Percentiles rank a stretch among this genome's conserved stretches.
Conservation (phyloP, 2,113 vertebrate genomes). For the Trogon melanurus region DNA sequence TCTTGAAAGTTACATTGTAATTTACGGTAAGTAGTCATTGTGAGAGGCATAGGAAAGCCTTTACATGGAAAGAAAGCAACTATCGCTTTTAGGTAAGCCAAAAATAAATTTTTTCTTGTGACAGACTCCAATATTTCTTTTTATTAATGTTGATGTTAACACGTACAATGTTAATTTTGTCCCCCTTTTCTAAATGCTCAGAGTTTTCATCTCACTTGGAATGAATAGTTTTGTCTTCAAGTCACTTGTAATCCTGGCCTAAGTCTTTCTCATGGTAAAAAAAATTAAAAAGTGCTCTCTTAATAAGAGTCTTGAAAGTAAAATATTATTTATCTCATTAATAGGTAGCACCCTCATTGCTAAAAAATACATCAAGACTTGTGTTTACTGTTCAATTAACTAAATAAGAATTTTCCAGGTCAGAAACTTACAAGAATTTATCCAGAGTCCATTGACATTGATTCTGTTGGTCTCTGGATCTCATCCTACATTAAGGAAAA, state of each 20-base stretch:
- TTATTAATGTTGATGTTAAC: not conserved
- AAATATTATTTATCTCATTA: conserved; percentile 53
- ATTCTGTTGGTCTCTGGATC: not conserved
- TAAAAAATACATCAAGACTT: not conserved
- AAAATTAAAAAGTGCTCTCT: not conserved
- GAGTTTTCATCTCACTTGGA: not conserved
- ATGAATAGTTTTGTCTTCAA: not conserved
- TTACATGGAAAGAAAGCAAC: not conserved
- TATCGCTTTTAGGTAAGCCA: not conserved
- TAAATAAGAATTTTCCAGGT: not conserved
- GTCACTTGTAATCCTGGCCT: not conserved
- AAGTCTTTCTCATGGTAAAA: not conserved
- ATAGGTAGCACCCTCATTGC: not conserved
- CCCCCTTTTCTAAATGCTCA: not conserved
- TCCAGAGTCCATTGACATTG: not conserved
- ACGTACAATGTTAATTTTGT: not conserved
- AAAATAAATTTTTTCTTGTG: not conserved
- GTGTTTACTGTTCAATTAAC: not conserved
- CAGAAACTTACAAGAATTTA: not conserved
- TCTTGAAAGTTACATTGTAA: not conserved
- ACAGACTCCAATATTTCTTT: not conserved
- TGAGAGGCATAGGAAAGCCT: not conserved
- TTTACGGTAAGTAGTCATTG: not conserved
- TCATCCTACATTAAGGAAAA: not conserved
- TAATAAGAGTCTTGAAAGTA: not conserved